Evolutionary conservation across 1,140 invertebrate species (phyloP), one percentile per base, ranked within the genome.

Genomic region (Meloidogyne chitwoodi): DNA sequence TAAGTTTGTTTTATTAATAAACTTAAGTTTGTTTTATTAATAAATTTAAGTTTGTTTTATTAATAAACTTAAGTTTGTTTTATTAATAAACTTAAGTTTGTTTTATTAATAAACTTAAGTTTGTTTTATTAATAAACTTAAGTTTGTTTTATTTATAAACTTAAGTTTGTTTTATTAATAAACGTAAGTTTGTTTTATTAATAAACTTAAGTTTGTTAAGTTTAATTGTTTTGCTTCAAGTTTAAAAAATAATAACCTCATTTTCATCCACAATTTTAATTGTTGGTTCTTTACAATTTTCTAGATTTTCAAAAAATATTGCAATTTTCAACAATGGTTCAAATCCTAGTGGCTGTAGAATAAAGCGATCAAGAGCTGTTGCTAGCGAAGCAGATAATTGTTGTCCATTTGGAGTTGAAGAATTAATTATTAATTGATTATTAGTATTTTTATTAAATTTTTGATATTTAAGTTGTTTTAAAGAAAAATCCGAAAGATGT

Each of bases 291-390:
- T 34, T 69, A 8, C 6, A 6, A 56, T 63, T 74, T 22, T 5
- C 56, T n/a, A 0, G 6, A 34, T 63, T 27, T 10, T 66, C 65
- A 29, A 75, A 64, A 65, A 80, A 82, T 24, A 80, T 38, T 12
- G 77, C 80, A 24, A 81, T 68, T 64, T 81, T 81, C 2, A 81
- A 19, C 1, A 81, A 48, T 8, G 80, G 75, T 8, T 81, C 67
- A 14, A 44, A 22, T 11, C 73, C 66, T 8, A 79, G 26, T 31
- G 82, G 44, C 1, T 79, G 67, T 31, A 61, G 41, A 22, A 44
- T 64, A 22, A 77, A 41, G 10, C 81, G 64, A 44, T 83, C 81
- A 27, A 81, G 29, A 56, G 84, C 81, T 22, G 80, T 79, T 8
- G 76, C 74, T 22, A 81, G 31, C 0, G 81, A 29, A 41, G 83